Base-by-base conservation (phyloP, 2,888 invertebrate genomes). In the Junonia oenone region DNA sequence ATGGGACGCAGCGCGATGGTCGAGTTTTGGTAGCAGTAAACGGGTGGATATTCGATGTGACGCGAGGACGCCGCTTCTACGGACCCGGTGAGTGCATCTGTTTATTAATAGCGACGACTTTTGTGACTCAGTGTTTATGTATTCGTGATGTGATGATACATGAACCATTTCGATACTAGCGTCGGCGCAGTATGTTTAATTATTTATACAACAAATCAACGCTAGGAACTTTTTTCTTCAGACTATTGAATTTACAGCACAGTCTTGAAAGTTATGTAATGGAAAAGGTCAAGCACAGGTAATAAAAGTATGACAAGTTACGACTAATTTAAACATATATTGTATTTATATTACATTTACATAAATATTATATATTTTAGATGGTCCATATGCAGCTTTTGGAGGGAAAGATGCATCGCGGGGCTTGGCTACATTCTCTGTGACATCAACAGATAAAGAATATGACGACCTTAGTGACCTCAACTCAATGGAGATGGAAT, bases 391-490 rank as follows among this genome's bases (percentile, higher is more conserved):
- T 90, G 94, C 96, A 55, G 94, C 96, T 17, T 98, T 99, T 84
- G 99, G 97, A 63, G 99, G 99, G 5, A 93, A 95, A 67, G 99
- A 99, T 92, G 99, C 98, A 46, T 97, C 98, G 4, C 92, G 99
- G 78, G 98, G 98, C 35, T 91, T 99, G 51, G 99, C 98, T 37
- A 98, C 97, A 61, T 99, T 99, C 83, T 95, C 95, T 33, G 94
- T 98, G 46, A 93, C 94, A 49, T 92, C 93, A 49, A 93, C 94
- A 61, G 93, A 95, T 51, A 95, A 94, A 67, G 96, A 95, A 68
- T 98, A 98, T 87, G 99, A 99, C 91, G 99, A 99, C 82, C 92
- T 99, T 53, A 97, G 97, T 81, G 99, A 99, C 85, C 93, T 99
- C 54, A 96, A 95, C 75, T 93, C 95, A 11, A 93, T 95, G 91